These are phyloP conservation scores for Macaria liturata DNA, from an alignment of 2,888 invertebrate genomes.

Conservation along the genomic window DNA sequence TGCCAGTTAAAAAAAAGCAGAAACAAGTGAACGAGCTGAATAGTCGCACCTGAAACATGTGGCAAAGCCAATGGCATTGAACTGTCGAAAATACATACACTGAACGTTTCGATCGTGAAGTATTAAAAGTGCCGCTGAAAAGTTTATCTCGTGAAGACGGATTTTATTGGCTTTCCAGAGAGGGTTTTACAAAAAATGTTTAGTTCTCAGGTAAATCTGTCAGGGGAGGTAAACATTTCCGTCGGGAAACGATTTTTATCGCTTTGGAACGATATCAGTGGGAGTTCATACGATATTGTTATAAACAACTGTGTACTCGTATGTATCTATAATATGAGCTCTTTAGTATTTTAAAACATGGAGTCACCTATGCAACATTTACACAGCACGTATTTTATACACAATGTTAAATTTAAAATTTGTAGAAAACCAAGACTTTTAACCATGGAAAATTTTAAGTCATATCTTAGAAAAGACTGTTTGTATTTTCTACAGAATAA, in stretches of 20 bases:
- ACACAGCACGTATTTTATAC: too few relatives aligned
- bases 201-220: slow-evolving; percentile 24
- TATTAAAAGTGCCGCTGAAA: slow-evolving; percentile 20
- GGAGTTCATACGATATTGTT: slow-evolving; percentile 5
- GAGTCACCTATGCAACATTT: too few relatives aligned
- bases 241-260: slow-evolving; percentile 14
- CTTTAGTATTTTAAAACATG: too few relatives aligned
- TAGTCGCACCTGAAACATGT: slow-evolving; percentile 19
- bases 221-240: slow-evolving; percentile 21
- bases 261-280: slow-evolving; percentile 11
- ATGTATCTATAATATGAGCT: too few relatives aligned
- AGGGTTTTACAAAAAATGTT: slow-evolving; percentile 17
- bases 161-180: slow-evolving; percentile 16
- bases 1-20: slow-evolving; percentile 35
- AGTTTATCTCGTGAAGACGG: slow-evolving; percentile 16
- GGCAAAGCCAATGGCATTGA: slow-evolving; percentile 27
- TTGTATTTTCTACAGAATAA: too few relatives aligned
- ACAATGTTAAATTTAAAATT: too few relatives aligned
- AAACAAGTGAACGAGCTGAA: neutral
- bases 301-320: neutral
- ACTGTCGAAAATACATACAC: slow-evolving; percentile 27
- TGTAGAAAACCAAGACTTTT: too few relatives aligned
- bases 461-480: too few relatives aligned
- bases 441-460: too few relatives aligned
- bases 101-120: slow-evolving; percentile 15